These are phyloP conservation scores for Lepas anatifera DNA, from an alignment of 2,888 invertebrate genomes.

Conservation along the genomic window DNA sequence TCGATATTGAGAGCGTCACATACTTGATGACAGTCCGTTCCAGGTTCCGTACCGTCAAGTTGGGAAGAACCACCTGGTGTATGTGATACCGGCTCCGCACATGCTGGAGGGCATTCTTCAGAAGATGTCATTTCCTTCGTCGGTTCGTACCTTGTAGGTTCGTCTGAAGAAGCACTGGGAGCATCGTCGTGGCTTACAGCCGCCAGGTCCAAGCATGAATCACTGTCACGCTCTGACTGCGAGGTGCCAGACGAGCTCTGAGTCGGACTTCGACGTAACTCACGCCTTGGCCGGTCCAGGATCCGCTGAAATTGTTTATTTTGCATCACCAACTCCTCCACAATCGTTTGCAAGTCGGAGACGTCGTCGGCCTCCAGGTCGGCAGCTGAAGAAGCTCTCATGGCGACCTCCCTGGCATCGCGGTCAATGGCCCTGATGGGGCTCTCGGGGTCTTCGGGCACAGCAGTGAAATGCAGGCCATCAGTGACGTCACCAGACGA, in stretches of 20 bases:
- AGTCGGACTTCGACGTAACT: background rate
- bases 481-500: background rate
- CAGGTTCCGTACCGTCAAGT: background rate
- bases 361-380: background rate
- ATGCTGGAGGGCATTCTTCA: too few species aligned
- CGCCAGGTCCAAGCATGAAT: background rate
- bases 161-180: too few species aligned
- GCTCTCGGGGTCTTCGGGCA: too few species aligned
- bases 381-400: background rate
- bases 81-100: too few species aligned
- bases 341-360: slow-evolving; percentile 56
- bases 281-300: slow-evolving; percentile 49
- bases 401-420: too few species aligned
- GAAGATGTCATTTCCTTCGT: too few species aligned
- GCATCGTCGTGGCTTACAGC: too few species aligned
- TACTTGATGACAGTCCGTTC: too few species aligned
- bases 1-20: background rate
- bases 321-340: slow-evolving; percentile 69
- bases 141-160: background rate
- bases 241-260: background rate
- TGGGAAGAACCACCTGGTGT: background rate
- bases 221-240: background rate
- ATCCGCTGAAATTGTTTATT: slow-evolving; percentile 68
- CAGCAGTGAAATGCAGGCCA: too few species aligned
- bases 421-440: too few species aligned